Evolutionary conservation across 2,888 invertebrate species (phyloP).

Genomic region (Mythimna ferrago): DNA sequence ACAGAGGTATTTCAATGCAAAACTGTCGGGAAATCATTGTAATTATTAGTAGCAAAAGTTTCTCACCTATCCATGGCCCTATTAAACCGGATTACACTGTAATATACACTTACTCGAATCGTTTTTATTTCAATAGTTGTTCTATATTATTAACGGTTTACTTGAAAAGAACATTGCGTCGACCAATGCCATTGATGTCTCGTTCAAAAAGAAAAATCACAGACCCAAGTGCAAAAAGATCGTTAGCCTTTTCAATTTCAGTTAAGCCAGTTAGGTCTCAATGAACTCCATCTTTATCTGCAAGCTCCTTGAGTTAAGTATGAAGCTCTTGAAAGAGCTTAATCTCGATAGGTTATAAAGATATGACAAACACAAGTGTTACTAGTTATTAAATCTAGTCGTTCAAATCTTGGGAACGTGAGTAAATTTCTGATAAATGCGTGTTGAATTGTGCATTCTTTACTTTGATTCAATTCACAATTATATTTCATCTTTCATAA

Average conservation of each 20-base stretch:
- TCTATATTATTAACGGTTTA: background rate
- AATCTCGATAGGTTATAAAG: constrained; percentile 33
- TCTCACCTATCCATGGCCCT: too few species aligned
- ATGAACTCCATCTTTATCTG: constrained; percentile 37
- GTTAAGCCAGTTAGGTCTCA: constrained; percentile 3
- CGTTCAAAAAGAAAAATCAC: background rate
- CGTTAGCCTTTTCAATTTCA: constrained; percentile 26
- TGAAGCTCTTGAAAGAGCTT: constrained; percentile 38
- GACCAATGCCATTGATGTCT: background rate
- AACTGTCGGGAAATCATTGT: too few species aligned
- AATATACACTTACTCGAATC: background rate
- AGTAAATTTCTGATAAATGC: constrained; percentile 32
- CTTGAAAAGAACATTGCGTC: background rate
- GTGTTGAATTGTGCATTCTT: constrained; percentile 10
- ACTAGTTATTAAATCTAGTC: constrained; percentile 48
- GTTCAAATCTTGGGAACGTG: constrained; percentile 38
- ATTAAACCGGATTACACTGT: too few species aligned
- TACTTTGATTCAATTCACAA: background rate
- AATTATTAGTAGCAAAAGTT: too few species aligned
- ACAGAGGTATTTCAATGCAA: too few species aligned
- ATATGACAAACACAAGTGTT: constrained; percentile 40
- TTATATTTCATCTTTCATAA: background rate
- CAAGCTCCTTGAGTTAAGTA: constrained; percentile 50
- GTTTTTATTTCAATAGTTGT: background rate
- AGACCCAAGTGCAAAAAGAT: constrained; percentile 5